Base-by-base conservation (phyloP, 2,888 invertebrate genomes). In the Pollenia angustigena region DNA sequence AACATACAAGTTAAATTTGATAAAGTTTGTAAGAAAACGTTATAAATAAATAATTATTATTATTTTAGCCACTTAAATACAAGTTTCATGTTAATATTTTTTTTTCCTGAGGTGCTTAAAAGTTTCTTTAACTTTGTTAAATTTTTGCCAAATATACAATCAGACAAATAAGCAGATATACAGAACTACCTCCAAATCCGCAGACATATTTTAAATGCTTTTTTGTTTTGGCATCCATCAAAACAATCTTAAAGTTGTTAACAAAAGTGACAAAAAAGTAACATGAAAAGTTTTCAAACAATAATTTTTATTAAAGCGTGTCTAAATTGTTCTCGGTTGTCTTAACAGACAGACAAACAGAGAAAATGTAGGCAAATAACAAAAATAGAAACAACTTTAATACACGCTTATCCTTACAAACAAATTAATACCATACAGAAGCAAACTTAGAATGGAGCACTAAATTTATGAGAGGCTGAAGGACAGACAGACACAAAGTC, bases 261-360 rank as follows among this genome's bases (percentile, higher is more conserved):
- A 84, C 84, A 84, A 72, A 78, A 81, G 68, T 81, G 84, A 72
- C 80, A 79, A 80, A 68, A 78, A 68, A 69, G 64, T 50, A 84
- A 66, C 72, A 81, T 54, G 58, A 56, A 56, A 83, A 71, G 16
- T 84, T 84, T 60, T 11, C 0, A 32, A 81, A 42, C 69, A 68
- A 71, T 54, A 76, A 76, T 40, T 69, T 68, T 71, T 76, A 76
- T 69, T 71, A 54, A 54, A 79, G 64, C 78, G 64, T 75, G 79
- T 82, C 79, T 74, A 81, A 87, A 87, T 62, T 87, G 84, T 78
- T 74, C 84, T 85, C 80, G 74, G 79, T 84, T 84, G 46, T 40
- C 68, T 16, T 12, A 16, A 18, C 16, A 72, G 11, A 42, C 46
- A 54, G 9, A 16, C 16, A 44, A 0, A 46, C 16, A 16, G 18